Percentiles rank a stretch among this genome's conserved stretches.
These are phyloP conservation scores for Knipowitschia caucasica DNA, from an alignment of 2,797 vertebrate species.

Conservation along the genomic window DNA sequence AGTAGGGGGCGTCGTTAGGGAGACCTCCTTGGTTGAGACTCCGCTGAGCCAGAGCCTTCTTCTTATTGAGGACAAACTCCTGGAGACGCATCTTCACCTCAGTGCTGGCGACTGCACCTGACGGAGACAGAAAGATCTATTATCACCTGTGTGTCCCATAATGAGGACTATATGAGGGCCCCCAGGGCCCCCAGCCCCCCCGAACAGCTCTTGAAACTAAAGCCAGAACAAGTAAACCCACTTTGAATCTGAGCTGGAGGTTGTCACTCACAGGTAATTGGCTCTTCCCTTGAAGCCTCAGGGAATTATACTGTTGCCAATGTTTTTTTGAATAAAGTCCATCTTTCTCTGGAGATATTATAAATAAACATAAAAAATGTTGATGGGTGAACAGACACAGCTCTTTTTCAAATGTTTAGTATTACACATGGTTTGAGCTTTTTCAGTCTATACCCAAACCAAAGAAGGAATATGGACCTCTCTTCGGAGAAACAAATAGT, in stretches of 20 bases:
- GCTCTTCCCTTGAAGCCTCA: neutral
- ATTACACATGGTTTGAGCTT: neutral
- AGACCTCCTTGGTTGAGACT: conserved; percentile 92
- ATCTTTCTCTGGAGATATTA: neutral
- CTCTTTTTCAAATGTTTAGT: neutral
- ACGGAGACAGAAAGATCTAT: neutral
- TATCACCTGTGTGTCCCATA: neutral
- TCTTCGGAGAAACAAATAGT: neutral
- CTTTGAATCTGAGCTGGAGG: neutral
- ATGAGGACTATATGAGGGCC: conserved; percentile 1
- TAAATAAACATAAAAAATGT: neutral
- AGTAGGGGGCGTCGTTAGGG: conserved; percentile 93
- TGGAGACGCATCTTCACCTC: conserved; percentile 98
- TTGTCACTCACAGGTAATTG: neutral
- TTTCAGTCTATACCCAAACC: neutral
- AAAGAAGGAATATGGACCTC: neutral
- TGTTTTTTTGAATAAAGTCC: neutral
- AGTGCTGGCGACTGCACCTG: conserved; percentile 95
- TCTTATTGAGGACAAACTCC: conserved; percentile 97
- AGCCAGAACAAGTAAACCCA: neutral
- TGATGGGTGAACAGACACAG: neutral
- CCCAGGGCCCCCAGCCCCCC: conserved; percentile 1
- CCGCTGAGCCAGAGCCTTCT: conserved; percentile 94
- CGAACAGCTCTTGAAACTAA: neutral
- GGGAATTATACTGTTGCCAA: conserved; percentile 1